These are phyloP conservation scores for Trichogramma pretiosum DNA, from an alignment of 1,140 invertebrate genomes.

Conservation along the genomic window DNA sequence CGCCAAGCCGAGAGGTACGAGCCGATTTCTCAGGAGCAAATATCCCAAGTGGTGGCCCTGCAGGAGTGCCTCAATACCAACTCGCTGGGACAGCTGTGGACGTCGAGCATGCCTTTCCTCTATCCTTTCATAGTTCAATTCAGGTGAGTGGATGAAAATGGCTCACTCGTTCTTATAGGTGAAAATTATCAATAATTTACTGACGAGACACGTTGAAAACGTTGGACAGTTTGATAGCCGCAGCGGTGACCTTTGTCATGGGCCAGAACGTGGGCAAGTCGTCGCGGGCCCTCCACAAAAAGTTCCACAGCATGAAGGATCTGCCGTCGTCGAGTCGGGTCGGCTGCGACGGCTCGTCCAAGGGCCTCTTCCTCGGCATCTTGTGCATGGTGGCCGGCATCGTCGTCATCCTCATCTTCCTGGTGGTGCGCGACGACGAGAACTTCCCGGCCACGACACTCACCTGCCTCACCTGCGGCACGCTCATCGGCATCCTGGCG, in stretches of 20 bases:
- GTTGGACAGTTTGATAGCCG: slow-evolving; percentile 48
- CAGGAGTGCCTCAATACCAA: slow-evolving; percentile 53
- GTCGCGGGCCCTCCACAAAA: slow-evolving; percentile 32
- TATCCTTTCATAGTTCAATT: slow-evolving; percentile 58
- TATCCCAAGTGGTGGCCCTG: slow-evolving; percentile 48
- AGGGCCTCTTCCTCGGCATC: slow-evolving; percentile 55
- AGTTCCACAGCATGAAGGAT: slow-evolving; percentile 36
- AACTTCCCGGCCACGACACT: slow-evolving; percentile 44
- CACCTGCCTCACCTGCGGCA: slow-evolving; percentile 44
- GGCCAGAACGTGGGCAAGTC: slow-evolving; percentile 50
- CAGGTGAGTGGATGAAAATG: slow-evolving; percentile 36
- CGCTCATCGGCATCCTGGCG: slow-evolving; percentile 39
- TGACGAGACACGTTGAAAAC: not conserved
- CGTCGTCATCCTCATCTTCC: slow-evolving; percentile 56
- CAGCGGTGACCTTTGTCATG: slow-evolving; percentile 55
- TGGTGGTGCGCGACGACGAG: slow-evolving; percentile 52
- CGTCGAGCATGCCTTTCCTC: slow-evolving; percentile 52
- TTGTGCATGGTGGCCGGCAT: slow-evolving; percentile 53
- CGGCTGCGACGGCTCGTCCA: slow-evolving; percentile 51
- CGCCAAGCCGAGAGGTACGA: slow-evolving; percentile 21
- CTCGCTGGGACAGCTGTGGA: slow-evolving; percentile 52
- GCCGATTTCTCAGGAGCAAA: slow-evolving; percentile 40
- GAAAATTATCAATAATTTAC: too few relatives aligned
- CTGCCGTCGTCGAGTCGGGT: slow-evolving; percentile 30
- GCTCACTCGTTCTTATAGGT: not conserved